A percentile compares a stretch with the other conserved stretches of the same genome.
Evolutionary conservation across 2,888 invertebrate species (phyloP).

Genomic region (Orthosia cruda): DNA sequence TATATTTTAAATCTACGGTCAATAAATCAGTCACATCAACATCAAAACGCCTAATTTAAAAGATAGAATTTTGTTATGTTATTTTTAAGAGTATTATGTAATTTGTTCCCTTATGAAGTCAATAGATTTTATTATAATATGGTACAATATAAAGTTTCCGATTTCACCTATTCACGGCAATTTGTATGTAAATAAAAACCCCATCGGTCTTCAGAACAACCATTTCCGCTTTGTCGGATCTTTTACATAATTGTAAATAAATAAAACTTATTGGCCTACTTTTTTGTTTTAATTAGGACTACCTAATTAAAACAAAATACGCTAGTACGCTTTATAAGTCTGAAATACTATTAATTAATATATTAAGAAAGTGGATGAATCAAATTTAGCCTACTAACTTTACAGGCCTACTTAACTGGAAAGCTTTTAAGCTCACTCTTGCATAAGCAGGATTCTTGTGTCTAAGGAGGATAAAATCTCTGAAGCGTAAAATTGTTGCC

Average conservation of each 20-base stretch:
- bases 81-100: constrained; percentile 56
- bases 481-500: neutral
- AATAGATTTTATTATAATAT: constrained; percentile 76
- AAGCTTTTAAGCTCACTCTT: neutral
- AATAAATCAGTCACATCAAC: constrained; percentile 29
- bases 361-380: too few relatives aligned
- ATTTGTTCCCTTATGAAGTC: constrained; percentile 74
- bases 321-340: neutral
- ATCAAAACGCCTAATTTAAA: constrained; percentile 2
- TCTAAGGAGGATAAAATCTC: neutral
- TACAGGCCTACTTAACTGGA: neutral
- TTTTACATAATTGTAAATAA: constrained; percentile 61
- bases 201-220: constrained; percentile 32
- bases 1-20: neutral
- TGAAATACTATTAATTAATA: too few relatives aligned
- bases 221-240: constrained; percentile 66
- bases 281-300: constrained; percentile 35
- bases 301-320: too few relatives aligned
- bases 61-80: neutral
- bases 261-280: constrained; percentile 44
- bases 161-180: constrained; percentile 80
- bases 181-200: constrained; percentile 76
- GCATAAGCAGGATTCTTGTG: neutral
- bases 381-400: too few relatives aligned
- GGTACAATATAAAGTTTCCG: constrained; percentile 72